Conservation (phyloP, 2,113 vertebrate species). For the Chaenocephalus aceratus region DNA sequence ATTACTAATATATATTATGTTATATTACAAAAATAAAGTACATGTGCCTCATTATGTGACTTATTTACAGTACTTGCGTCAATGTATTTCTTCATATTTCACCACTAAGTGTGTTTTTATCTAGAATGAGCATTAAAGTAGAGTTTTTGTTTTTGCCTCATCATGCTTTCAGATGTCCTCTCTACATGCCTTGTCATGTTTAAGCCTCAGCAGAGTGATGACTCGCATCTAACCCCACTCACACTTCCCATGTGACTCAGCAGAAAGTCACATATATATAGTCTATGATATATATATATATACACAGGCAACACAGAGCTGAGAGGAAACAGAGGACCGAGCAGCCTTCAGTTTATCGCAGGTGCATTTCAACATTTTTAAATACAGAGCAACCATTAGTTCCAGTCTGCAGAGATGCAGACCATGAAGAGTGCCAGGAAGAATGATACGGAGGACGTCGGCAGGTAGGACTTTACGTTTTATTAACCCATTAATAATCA, state of each 20-base stretch:
- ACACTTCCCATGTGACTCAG: conserved; percentile 64
- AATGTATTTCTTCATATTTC: no score
- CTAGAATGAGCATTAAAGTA: background rate
- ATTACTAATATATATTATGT: no score
- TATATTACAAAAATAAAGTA: background rate
- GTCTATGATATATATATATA: conserved; percentile 56
- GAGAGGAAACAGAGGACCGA: background rate
- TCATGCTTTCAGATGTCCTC: conserved; percentile 51
- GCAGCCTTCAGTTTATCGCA: background rate
- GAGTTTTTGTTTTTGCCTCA: conserved; percentile 21
- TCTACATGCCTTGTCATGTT: conserved; percentile 59
- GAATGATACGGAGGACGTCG: background rate
- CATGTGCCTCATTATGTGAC: no score
- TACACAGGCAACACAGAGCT: conserved; percentile 43
- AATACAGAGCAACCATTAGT: background rate
- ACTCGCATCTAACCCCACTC: background rate
- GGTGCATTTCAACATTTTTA: background rate
- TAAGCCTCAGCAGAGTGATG: conserved; percentile 12
- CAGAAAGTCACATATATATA: background rate
- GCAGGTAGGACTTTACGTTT: conserved; percentile 50
- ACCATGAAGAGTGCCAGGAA: conserved; percentile 59
- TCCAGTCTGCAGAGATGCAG: conserved; percentile 43
- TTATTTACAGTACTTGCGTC: no score
- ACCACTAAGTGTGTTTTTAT: background rate
- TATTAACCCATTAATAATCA: no score